Conservation (phyloP, 2,113 vertebrate genomes). For the Phasianus colchicus region DNA sequence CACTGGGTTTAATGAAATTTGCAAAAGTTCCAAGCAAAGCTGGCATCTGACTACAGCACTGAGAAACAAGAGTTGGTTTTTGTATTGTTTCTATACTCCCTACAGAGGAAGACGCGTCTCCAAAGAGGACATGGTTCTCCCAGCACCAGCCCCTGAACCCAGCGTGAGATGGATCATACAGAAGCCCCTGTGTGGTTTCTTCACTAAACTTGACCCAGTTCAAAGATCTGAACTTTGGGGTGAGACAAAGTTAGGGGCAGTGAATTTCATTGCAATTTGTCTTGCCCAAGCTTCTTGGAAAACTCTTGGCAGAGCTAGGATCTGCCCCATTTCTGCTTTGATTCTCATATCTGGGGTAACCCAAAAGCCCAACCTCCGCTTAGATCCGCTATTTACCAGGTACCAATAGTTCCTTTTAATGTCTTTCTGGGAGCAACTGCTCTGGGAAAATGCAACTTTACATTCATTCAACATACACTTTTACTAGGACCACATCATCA, state of each 20-base stretch:
- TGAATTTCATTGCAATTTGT: background rate
- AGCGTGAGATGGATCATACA: background rate
- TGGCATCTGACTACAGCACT: background rate
- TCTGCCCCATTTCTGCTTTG: background rate
- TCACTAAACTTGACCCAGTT: background rate
- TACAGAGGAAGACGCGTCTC: background rate
- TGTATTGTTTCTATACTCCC: background rate
- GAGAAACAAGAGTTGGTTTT: background rate
- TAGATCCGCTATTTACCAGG: background rate
- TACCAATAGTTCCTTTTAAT: background rate
- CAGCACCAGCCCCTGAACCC: background rate
- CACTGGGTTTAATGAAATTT: constrained; percentile 19
- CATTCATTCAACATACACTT: background rate
- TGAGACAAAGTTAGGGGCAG: background rate
- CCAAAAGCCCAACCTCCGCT: background rate
- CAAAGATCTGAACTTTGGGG: background rate
- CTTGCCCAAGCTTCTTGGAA: background rate
- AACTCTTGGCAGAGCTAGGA: background rate
- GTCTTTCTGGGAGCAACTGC: background rate
- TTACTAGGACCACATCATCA: background rate
- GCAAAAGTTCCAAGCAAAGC: background rate
- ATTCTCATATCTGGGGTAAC: background rate
- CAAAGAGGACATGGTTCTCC: background rate
- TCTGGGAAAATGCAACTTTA: background rate
- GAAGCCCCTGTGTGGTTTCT: background rate